Evolutionary conservation across 1,140 invertebrate genomes (phyloP).

Genomic region (Drosophila virilis): DNA sequence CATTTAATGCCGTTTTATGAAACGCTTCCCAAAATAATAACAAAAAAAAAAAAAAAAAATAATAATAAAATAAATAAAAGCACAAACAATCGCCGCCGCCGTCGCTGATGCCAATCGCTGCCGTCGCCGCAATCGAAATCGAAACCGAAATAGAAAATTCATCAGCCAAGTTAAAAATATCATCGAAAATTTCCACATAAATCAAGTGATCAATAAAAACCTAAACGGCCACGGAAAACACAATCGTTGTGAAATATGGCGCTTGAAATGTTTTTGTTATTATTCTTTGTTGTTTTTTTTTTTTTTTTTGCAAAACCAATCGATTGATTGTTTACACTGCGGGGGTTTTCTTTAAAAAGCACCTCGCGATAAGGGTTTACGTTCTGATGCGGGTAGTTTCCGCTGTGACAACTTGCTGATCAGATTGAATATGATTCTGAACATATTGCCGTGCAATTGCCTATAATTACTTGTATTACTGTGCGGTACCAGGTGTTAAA

Average conservation of each 20-base stretch:
- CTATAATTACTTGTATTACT: not conserved
- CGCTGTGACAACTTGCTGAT: conserved; percentile 10
- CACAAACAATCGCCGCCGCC: conserved; percentile 22
- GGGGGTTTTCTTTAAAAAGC: conserved; percentile 11
- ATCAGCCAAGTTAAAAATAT: conserved; percentile 71
- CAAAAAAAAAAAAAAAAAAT: not conserved
- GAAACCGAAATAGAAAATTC: conserved; percentile 68
- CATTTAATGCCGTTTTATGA: conserved; percentile 68
- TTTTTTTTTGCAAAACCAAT: conserved; percentile 32
- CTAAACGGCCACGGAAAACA: conserved; percentile 8
- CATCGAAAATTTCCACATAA: conserved; percentile 57
- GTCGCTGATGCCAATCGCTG: conserved; percentile 14
- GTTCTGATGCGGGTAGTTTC: not conserved
- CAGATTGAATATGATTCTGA: conserved; percentile 20
- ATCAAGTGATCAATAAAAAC: conserved; percentile 70
- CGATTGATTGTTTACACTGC: conserved; percentile 46
- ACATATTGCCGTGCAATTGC: conserved; percentile 9
- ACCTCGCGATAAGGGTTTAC: not conserved
- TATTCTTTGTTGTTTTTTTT: conserved; percentile 14
- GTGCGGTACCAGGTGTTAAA: not conserved
- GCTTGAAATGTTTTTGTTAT: conserved; percentile 13
- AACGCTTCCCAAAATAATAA: conserved; percentile 30
- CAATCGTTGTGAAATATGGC: conserved; percentile 54
- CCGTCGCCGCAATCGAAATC: conserved; percentile 27
- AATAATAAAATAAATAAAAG: not conserved